Evolutionary conservation across 1,140 invertebrate genomes (phyloP), one percentile per base, ranked within the genome.

Genomic region (Bilobella aurantiaca): DNA sequence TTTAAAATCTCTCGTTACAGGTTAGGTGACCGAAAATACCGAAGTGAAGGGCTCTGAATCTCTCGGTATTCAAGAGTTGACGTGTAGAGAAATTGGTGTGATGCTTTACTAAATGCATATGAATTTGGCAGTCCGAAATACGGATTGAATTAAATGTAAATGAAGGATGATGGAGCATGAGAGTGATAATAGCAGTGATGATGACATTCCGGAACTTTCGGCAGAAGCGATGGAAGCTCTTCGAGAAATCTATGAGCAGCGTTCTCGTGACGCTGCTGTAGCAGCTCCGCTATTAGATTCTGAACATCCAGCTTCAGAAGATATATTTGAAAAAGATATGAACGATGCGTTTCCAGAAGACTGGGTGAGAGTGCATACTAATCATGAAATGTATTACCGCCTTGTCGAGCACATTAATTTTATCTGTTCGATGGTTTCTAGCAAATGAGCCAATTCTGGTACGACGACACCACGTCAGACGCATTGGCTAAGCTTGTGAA

Each of bases 371-470:
- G 31, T 32, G 46, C 53, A 23, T n/a, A 58, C 29, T 21, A 8
- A 28, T 1, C 18, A 42, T 37, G 30, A 23, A n/a, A 58, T 49
- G 2, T 21, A 53, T 1, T 56, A 32, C 28, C 57, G 18, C n/a
- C 5, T 66, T 1, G 29, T 62, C 32, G 32, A 29, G 18, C 49
- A 46, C 8, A 46, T n/a, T 42, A 16, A 37, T 28, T 27, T 63
- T 63, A 57, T 57, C 68, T 72, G 84, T n/a, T n/a, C n/a, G n/a
- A n/a, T 84, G 34, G 34, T 12, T 53, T 53, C 2, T 75, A 96
- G 94, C 91, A 96, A 91, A 77, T 96, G 27, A 95, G 92, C 75
- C 93, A 97, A 77, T 96, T 97, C 81, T 97, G 93, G 94, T 97
- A 96, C 75, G 84, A 90, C 75, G 83, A 90, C 31, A 74, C 81